phyloP scores from a whole-genome alignment of 1,140 invertebrate species.

The Megalopta genalis region DNA sequence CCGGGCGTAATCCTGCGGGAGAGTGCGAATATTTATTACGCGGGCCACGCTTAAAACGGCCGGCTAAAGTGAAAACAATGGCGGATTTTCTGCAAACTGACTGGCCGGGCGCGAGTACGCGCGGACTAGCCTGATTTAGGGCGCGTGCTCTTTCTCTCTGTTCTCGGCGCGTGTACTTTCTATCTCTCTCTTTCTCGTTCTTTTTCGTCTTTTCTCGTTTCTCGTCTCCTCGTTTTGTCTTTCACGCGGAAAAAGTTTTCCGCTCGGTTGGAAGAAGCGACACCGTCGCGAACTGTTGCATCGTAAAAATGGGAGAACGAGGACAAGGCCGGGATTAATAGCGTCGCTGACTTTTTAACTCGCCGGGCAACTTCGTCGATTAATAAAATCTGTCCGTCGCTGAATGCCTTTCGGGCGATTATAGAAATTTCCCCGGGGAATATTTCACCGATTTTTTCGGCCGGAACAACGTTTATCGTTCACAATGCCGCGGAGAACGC shows the following conservation, averaged over 20 bases:
- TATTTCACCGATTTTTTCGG: not conserved
- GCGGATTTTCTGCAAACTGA: conserved; percentile 73
- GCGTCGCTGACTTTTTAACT: conserved; percentile 42
- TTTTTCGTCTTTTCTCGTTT: not conserved
- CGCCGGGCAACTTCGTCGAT: conserved; percentile 33
- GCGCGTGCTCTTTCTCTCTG: not conserved
- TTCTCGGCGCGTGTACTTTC: too few relatives aligned
- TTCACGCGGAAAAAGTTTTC: conserved; percentile 29
- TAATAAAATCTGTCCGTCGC: conserved; percentile 32
- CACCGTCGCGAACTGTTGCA: conserved; percentile 32
- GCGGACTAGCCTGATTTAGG: conserved; percentile 65
- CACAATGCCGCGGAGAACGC: not conserved
- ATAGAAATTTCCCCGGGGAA: not conserved
- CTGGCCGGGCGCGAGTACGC: conserved; percentile 64
- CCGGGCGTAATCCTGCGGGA: conserved; percentile 69
- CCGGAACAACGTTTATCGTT: not conserved
- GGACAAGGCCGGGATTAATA: conserved; percentile 34
- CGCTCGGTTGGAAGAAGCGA: conserved; percentile 7
- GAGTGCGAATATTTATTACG: conserved; percentile 75
- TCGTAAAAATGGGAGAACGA: conserved; percentile 41
- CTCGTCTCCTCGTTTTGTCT: not conserved
- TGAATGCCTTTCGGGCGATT: conserved; percentile 5
- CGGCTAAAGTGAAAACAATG: conserved; percentile 75
- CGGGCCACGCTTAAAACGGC: conserved; percentile 70
- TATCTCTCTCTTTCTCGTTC: too few relatives aligned